Conservation (phyloP, 2,888 invertebrate species). For the Drosophila kuntzei region DNA sequence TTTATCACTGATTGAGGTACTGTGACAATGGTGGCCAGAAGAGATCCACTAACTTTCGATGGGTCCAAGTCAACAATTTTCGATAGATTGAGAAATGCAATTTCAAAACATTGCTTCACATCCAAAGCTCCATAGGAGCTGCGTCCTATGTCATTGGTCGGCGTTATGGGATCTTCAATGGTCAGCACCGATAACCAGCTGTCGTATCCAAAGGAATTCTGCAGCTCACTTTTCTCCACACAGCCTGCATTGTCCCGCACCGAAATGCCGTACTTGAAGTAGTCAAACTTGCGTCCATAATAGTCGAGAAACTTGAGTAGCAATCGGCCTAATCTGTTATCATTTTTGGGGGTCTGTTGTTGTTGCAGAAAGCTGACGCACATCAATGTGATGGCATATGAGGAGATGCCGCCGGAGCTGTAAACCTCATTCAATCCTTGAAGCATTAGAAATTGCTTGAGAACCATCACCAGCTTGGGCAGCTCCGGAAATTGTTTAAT, state of each 20-base stretch:
- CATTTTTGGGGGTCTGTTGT: slow-evolving; percentile 18
- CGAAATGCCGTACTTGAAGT: slow-evolving; percentile 59
- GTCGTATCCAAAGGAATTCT: slow-evolving; percentile 17
- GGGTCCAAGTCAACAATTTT: slow-evolving; percentile 61
- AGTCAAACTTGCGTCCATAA: slow-evolving; percentile 72
- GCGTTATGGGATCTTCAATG: slow-evolving; percentile 72
- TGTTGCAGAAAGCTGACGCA: slow-evolving; percentile 68
- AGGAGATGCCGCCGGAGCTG: slow-evolving; percentile 65
- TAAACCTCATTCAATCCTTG: slow-evolving; percentile 67
- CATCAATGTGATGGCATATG: slow-evolving; percentile 66
- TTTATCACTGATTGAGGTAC: slow-evolving; percentile 52
- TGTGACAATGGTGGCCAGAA: slow-evolving; percentile 49
- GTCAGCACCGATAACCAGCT: slow-evolving; percentile 63
- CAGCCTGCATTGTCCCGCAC: slow-evolving; percentile 38
- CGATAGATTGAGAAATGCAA: slow-evolving; percentile 57
- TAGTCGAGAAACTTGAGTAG: slow-evolving; percentile 68
- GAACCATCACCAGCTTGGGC: slow-evolving; percentile 66
- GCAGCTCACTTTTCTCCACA: slow-evolving; percentile 51
- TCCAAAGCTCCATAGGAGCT: slow-evolving; percentile 58
- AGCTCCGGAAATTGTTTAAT: slow-evolving; percentile 60
- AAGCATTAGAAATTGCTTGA: slow-evolving; percentile 59
- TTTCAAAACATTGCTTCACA: slow-evolving; percentile 56
- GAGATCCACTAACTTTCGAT: slow-evolving; percentile 49
- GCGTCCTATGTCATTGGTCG: slow-evolving; percentile 68
- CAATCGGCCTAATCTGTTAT: slow-evolving; percentile 56